These are phyloP conservation scores for Ceratoteleas bidentatus DNA, from an alignment of 1,140 invertebrate genomes.

Conservation along the genomic window DNA sequence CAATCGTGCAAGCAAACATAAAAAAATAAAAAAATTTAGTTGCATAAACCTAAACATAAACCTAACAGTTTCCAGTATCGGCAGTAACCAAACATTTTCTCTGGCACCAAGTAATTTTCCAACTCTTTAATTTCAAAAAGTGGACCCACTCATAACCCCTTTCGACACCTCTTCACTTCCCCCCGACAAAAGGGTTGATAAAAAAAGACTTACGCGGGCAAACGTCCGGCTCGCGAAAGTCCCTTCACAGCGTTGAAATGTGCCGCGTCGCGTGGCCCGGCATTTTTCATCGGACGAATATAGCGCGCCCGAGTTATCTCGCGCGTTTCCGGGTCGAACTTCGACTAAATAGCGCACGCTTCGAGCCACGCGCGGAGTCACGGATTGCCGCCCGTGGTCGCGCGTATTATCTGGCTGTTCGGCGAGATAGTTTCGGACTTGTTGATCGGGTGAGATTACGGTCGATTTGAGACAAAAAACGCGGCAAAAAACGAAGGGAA, in stretches of 20 bases:
- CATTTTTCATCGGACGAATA: constrained; percentile 35
- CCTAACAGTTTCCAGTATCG: too few relatives aligned
- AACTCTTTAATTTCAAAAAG: too few relatives aligned
- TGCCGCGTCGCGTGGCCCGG: constrained; percentile 5
- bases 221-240: neutral
- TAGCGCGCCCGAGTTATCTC: constrained; percentile 39
- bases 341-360: constrained; percentile 46
- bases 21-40: too few relatives aligned
- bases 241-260: constrained; percentile 13
- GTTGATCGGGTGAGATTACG: constrained; percentile 51
- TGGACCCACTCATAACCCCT: too few relatives aligned
- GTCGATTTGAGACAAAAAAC: too few relatives aligned
- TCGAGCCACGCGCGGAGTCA: constrained; percentile 38
- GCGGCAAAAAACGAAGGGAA: too few relatives aligned
- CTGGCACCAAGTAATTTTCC: too few relatives aligned
- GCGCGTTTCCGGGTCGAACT: constrained; percentile 49
- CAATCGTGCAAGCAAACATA: too few relatives aligned
- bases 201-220: constrained; percentile 5
- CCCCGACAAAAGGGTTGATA: too few relatives aligned
- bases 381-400: constrained; percentile 34
- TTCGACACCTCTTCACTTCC: too few relatives aligned
- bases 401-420: constrained; percentile 33
- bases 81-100: too few relatives aligned
- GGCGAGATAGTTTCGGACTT: constrained; percentile 35
- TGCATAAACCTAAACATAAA: too few relatives aligned